Evolutionary conservation across 2,888 invertebrate genomes (phyloP).

Genomic region (Volucella bombylans): DNA sequence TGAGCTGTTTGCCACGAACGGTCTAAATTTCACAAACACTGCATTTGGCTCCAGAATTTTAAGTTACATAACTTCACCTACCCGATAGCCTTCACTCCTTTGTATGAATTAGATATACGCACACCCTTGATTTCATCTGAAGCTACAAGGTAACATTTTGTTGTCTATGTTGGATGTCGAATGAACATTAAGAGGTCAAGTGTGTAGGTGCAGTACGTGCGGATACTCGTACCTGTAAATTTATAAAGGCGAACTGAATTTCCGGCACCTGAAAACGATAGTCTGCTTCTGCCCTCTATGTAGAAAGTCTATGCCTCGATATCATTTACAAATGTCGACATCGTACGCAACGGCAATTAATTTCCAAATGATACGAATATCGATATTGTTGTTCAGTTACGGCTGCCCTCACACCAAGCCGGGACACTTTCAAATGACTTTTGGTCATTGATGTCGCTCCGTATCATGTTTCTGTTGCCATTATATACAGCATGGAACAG

Average conservation of each 20-base stretch:
- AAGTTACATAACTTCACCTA: too few relatives aligned
- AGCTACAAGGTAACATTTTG: too few relatives aligned
- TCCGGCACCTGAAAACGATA: slow-evolving; percentile 15
- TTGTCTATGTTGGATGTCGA: too few relatives aligned
- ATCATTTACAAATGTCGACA: slow-evolving; percentile 7
- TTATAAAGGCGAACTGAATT: not conserved
- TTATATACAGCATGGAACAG: slow-evolving; percentile 10
- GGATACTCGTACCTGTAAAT: slow-evolving; percentile 5
- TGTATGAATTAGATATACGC: too few relatives aligned
- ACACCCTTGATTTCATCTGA: too few relatives aligned
- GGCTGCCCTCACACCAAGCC: slow-evolving; percentile 17
- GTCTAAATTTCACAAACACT: too few relatives aligned
- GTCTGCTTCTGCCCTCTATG: not conserved
- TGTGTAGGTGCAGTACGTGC: too few relatives aligned
- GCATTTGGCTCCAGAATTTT: too few relatives aligned
- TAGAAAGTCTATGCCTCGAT: not conserved
- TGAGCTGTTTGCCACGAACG: too few relatives aligned
- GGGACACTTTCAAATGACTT: slow-evolving; percentile 48
- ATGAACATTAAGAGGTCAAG: too few relatives aligned
- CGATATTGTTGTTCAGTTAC: slow-evolving; percentile 36
- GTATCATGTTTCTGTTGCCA: slow-evolving; percentile 16
- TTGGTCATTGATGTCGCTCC: slow-evolving; percentile 41
- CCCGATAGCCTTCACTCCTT: too few relatives aligned
- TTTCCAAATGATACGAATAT: slow-evolving; percentile 45
- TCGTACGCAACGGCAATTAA: slow-evolving; percentile 54